Percentiles rank a stretch among this genome's conserved stretches.
Evolutionary conservation across 2,797 vertebrate genomes (phyloP).

Genomic region (Alca torda): DNA sequence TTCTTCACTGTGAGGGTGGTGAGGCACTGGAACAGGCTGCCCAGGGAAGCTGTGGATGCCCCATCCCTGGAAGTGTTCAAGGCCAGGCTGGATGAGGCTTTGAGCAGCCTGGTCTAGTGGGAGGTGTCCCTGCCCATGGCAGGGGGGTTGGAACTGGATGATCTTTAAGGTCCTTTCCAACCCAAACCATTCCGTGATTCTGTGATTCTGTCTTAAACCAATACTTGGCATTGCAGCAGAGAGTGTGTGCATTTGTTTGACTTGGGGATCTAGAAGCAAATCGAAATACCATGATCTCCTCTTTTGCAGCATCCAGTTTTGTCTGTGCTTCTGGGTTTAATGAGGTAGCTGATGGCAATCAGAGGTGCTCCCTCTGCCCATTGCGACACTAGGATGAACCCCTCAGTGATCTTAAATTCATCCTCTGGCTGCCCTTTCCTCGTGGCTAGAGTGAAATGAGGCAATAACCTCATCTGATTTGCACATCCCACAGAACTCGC

Average conservation of each 20-base stretch:
- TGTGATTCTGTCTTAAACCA: background rate
- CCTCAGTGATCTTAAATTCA: background rate
- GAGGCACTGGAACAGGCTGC: too few species aligned
- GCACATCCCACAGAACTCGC: background rate
- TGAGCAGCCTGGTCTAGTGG: too few species aligned
- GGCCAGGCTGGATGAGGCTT: too few species aligned
- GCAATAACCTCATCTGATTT: slow-evolving; percentile 11
- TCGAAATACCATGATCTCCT: background rate
- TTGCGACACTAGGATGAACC: background rate
- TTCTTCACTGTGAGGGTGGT: too few species aligned
- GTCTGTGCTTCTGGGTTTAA: background rate
- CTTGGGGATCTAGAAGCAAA: background rate
- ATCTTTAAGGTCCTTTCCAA: too few species aligned
- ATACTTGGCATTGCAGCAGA: background rate
- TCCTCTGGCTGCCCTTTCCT: slow-evolving; percentile 1
- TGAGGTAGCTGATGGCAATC: background rate
- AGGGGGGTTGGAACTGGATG: too few species aligned
- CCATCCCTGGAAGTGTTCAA: too few species aligned
- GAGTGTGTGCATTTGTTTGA: background rate
- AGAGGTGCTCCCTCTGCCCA: background rate
- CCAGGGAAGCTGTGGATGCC: too few species aligned
- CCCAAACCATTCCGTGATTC: too few species aligned
- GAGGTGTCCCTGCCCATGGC: too few species aligned
- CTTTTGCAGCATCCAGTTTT: background rate
- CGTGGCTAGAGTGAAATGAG: background rate